Conservation (phyloP, 2,113 vertebrate species). For the Siniperca chuatsi region DNA sequence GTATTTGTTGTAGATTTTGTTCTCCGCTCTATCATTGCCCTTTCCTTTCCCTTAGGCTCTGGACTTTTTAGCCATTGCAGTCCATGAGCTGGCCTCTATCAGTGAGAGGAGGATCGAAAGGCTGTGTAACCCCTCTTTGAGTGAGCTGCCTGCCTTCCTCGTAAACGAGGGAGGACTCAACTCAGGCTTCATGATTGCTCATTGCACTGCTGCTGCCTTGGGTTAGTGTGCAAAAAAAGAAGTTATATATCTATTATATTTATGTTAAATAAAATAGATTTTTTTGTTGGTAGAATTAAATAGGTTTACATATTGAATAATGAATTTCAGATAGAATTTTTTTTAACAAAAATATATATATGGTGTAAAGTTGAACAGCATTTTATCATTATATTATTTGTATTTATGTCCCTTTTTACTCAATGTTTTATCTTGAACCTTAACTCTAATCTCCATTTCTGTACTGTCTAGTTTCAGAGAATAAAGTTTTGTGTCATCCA, state of each 20-base stretch:
- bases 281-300: background rate
- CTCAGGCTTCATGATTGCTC: slow-evolving; percentile 99
- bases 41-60: slow-evolving; percentile 84
- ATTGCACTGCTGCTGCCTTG: slow-evolving; percentile 95
- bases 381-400: background rate
- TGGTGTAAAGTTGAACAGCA: background rate
- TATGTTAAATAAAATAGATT: background rate
- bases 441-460: background rate
- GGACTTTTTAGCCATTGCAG: slow-evolving; percentile 91
- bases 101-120: slow-evolving; percentile 97
- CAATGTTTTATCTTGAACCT: background rate
- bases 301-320: background rate
- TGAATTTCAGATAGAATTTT: background rate
- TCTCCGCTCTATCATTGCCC: background rate
- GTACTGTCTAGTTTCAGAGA: slow-evolving; percentile 92
- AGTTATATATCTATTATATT: background rate
- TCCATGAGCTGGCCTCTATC: slow-evolving; percentile 96
- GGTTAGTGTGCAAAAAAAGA: slow-evolving; percentile 82
- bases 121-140: slow-evolving; percentile 96
- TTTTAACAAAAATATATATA: background rate
- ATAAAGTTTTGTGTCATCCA: slow-evolving; percentile 96
- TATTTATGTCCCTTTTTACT: background rate
- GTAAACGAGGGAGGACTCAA: slow-evolving; percentile 98
- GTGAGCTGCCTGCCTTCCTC: slow-evolving; percentile 95
- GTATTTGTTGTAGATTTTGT: background rate